These are phyloP conservation scores for Pygoscelis antarcticus DNA, from an alignment of 2,113 vertebrate genomes.

Conservation along the genomic window DNA sequence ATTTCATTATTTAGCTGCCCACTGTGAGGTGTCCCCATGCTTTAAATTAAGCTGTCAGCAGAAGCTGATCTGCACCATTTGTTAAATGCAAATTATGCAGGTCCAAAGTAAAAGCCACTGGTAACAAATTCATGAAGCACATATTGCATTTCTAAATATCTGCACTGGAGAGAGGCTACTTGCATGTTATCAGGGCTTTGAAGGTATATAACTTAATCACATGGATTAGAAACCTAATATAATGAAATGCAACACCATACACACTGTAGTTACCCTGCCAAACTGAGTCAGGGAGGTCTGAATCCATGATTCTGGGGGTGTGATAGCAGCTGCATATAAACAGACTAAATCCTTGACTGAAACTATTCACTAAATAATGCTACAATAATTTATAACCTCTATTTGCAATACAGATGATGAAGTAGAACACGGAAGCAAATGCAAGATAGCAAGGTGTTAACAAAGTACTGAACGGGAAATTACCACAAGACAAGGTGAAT, in stretches of 20 bases:
- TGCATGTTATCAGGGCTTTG: slow-evolving; percentile 11
- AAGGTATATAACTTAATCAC: slow-evolving; percentile 20
- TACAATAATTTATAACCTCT: neutral
- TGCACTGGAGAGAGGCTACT: neutral
- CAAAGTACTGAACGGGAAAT: neutral
- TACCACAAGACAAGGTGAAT: neutral
- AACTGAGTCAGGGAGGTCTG: neutral
- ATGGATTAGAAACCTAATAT: neutral
- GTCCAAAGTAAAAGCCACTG: neutral
- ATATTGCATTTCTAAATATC: neutral
- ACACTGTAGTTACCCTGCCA: neutral
- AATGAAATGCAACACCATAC: neutral
- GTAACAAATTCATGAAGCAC: neutral
- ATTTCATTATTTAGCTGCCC: slow-evolving; percentile 47
- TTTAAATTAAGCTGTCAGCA: slow-evolving; percentile 38
- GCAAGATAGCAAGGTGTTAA: neutral
- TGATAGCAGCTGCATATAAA: neutral
- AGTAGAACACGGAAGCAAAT: neutral
- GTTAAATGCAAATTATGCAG: slow-evolving; percentile 10
- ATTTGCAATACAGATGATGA: neutral
- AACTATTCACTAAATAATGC: neutral
- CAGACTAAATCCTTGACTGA: neutral
- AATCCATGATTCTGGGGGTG: neutral
- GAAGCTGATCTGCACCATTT: neutral
- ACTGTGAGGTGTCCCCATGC: slow-evolving; percentile 5